Base-by-base conservation (phyloP, 2,888 invertebrate genomes). In the Pantelozetes paolii region DNA sequence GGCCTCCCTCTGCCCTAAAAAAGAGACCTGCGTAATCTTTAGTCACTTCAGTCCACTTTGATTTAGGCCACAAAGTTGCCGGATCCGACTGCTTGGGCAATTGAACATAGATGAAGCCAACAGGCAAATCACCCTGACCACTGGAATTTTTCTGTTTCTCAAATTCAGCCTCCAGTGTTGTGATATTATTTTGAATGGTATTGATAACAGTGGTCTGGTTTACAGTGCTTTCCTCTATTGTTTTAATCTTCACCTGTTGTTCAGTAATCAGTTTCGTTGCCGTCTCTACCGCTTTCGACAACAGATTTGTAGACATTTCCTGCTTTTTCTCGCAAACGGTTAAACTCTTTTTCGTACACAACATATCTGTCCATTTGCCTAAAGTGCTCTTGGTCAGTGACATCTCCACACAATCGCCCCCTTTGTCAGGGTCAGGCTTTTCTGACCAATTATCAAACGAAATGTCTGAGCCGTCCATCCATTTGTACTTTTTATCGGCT, bases 11-110 rank as follows among this genome's bases (percentile, higher is more conserved):
- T 5, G 67, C 67, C 18, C 67, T 40, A 11, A 67, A 67, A 11
- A 67, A 67, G 13, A 67, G 13, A 9, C 67, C 67, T 13, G 67
- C 20, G 23, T 67, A 67, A 13, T 40, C 9, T 23, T 40, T 9
- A 11, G 67, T 67, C 1, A 67, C 67, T 8, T 67, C 67, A 9
- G 67, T 28, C 67, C 67, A 67, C 9, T 67, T 67, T 5, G 26
- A 9, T 2, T 45, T n/a, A 8, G 67, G 67, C 67, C 67, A 67
- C 23, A 67, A 13, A 13, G 13, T 11, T 5, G 26, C 30, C 13
- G 67, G 67, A 20, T 2, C 3, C 26, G 67, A 20, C 11, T 67
- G 40, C 3, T 67, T 26, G 1, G 67, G 67, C 9, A 67, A 13
- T 45, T 67, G 67, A 9, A 23, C 23, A 30, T 67, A 67, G 0